These are phyloP conservation scores for Cydia fagiglandana DNA, from an alignment of 1,140 invertebrate genomes.

Conservation along the genomic window DNA sequence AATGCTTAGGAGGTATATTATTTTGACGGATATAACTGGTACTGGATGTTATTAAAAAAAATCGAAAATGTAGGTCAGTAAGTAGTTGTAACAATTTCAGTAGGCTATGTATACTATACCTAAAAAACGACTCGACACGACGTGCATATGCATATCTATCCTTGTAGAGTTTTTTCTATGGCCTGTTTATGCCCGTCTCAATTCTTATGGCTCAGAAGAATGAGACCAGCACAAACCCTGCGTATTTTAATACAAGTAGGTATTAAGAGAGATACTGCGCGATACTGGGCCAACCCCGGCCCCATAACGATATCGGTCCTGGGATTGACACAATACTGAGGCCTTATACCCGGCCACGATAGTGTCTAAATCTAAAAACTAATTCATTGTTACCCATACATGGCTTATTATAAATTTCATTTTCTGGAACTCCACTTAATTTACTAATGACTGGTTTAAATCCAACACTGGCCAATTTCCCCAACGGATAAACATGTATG, in stretches of 20 bases:
- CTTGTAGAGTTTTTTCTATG: neutral
- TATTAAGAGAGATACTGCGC: neutral
- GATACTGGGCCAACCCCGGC: neutral
- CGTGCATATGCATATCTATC: conserved; percentile 2
- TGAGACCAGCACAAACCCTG: conserved; percentile 22
- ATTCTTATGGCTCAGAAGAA: conserved; percentile 30
- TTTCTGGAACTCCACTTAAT: conserved; percentile 15
- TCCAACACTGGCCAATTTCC: conserved; percentile 36
- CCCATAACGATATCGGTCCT: neutral
- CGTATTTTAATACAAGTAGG: neutral
- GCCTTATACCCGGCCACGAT: neutral
- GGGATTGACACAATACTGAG: neutral
- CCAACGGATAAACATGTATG: conserved; percentile 41
- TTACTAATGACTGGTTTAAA: conserved; percentile 7
- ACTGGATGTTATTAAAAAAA: neutral
- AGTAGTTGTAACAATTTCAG: conserved; percentile 25
- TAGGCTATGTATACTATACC: conserved; percentile 14
- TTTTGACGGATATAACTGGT: neutral
- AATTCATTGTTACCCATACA: conserved; percentile 30
- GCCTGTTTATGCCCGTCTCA: conserved; percentile 27
- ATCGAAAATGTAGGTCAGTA: conserved; percentile 6
- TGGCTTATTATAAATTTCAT: conserved; percentile 14
- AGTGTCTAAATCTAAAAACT: conserved; percentile 23
- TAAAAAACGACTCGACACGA: conserved; percentile 25
- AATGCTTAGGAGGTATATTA: neutral